Base-by-base conservation (phyloP, 2,797 vertebrate genomes). In the Dromococcyx pavoninus region DNA sequence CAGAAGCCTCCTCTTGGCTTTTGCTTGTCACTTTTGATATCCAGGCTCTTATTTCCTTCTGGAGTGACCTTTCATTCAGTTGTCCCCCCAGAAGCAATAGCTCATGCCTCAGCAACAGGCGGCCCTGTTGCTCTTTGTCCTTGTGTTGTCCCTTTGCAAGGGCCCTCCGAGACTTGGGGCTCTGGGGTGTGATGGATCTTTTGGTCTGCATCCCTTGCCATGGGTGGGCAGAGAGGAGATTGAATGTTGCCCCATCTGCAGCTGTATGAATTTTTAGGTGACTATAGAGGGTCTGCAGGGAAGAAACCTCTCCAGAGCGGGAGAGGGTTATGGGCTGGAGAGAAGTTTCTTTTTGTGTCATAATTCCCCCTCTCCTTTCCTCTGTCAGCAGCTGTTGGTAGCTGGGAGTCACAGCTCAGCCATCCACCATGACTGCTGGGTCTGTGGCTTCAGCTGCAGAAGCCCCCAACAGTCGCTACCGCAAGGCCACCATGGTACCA, bases 341-440 rank as follows among this genome's bases (percentile, higher is more conserved):
- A 71, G 50, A 74, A 64, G 28, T 86, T 94, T 44, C 15, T 60
- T 17, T 50, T 57, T 17, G 3, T 64, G 21, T 60, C 16, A 18
- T n/a, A 28, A 8, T 64, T 93, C 8, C 25, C 44, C 21, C 27
- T 86, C 10, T 89, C 10, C 27, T 67, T 58, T 80, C 24, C n/a
- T 77, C 19, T 61, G 0, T 81, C 32, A 72, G 64, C 54, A 58
- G 10, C 48, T 43, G 23, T 61, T 70, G 32, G 25, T 60, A 43
- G 46, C 44, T 21, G 9, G 23, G 46, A 84, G 33, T 66, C 73
- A 21, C 54, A 37, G 67, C 54, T 79, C 54, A 75, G 61, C 71
- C 17, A 4, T 54, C 41, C 8, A 50, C 66, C 16, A 2, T 1
- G 2, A 64, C 25, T 0, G 0, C 17, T 39, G 32, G 58, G 18